phyloP scores from a whole-genome alignment of 1,140 invertebrate species.

The Trissolcus basalis region DNA sequence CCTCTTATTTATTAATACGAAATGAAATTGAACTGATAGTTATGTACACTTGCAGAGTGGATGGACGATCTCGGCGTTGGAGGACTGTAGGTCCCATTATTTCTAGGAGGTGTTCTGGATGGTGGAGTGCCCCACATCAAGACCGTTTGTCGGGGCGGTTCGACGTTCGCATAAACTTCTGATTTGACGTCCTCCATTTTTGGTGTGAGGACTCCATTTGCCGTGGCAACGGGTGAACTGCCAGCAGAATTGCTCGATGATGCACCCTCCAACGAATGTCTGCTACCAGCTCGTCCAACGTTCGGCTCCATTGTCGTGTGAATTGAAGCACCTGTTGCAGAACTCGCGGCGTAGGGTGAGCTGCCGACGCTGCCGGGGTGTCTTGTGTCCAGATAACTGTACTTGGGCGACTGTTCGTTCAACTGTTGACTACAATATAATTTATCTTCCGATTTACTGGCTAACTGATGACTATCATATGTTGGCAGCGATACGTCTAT shows the following conservation, averaged over 20 bases:
- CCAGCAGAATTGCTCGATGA: constrained; percentile 77
- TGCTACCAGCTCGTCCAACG: constrained; percentile 73
- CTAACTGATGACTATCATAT: constrained; percentile 75
- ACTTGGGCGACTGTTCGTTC: constrained; percentile 71
- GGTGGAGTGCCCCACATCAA: constrained; percentile 87
- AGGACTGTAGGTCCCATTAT: constrained; percentile 74
- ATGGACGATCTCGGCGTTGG: constrained; percentile 70
- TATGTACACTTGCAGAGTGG: constrained; percentile 67
- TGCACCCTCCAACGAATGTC: constrained; percentile 76
- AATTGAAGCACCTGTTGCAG: constrained; percentile 68
- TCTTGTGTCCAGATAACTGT: constrained; percentile 74
- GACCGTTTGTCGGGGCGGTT: constrained; percentile 81
- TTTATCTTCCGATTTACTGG: constrained; percentile 79
- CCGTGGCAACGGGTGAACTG: constrained; percentile 76
- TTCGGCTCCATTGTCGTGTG: constrained; percentile 69
- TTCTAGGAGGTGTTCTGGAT: constrained; percentile 69
- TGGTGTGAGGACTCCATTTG: constrained; percentile 78
- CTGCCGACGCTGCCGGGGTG: constrained; percentile 75
- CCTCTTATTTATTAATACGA: too few species aligned
- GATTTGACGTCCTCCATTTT: constrained; percentile 81
- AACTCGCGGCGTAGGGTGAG: constrained; percentile 70
- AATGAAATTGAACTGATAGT: not conserved
- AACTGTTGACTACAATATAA: constrained; percentile 80
- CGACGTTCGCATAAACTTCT: constrained; percentile 71
- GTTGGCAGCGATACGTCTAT: constrained; percentile 78